Evolutionary conservation across 1,140 invertebrate species (phyloP).

Genomic region (Orchesella cincta): DNA sequence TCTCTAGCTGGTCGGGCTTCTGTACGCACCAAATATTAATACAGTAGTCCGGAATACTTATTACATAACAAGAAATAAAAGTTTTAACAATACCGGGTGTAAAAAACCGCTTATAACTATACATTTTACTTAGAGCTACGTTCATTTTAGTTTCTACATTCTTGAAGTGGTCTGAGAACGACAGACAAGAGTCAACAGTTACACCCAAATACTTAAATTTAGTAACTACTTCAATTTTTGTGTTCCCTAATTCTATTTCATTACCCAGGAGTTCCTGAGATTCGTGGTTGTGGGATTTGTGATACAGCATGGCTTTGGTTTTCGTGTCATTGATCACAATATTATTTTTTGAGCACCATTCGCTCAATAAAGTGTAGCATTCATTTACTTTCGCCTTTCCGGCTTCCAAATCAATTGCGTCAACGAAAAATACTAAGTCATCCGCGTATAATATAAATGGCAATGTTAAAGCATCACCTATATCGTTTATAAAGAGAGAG

Average conservation of each 20-base stretch:
- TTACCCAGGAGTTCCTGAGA: too few species aligned
- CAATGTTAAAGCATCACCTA: conserved; percentile 34
- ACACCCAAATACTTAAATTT: conserved; percentile 25
- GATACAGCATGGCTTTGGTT: conserved; percentile 25
- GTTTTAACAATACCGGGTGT: not conserved
- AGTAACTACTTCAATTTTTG: not conserved
- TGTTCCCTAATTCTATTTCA: not conserved
- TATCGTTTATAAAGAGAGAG: conserved; percentile 50
- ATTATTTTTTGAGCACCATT: conserved; percentile 2
- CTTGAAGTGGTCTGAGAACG: not conserved
- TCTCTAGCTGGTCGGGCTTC: too few species aligned
- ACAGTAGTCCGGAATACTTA: not conserved
- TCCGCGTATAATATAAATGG: conserved; percentile 50
- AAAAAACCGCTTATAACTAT: not conserved
- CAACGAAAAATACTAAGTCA: conserved; percentile 49
- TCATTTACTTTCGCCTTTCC: not conserved
- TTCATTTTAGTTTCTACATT: not conserved
- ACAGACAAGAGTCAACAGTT: not conserved
- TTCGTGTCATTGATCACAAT: conserved; percentile 23
- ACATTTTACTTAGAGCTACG: not conserved
- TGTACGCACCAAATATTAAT: not conserved
- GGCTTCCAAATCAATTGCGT: not conserved
- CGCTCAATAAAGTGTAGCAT: not conserved
- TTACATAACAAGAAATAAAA: not conserved
- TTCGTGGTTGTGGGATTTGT: not conserved